Evolutionary conservation across 2,888 invertebrate genomes (phyloP).

Genomic region (Pterobdella sp.): DNA sequence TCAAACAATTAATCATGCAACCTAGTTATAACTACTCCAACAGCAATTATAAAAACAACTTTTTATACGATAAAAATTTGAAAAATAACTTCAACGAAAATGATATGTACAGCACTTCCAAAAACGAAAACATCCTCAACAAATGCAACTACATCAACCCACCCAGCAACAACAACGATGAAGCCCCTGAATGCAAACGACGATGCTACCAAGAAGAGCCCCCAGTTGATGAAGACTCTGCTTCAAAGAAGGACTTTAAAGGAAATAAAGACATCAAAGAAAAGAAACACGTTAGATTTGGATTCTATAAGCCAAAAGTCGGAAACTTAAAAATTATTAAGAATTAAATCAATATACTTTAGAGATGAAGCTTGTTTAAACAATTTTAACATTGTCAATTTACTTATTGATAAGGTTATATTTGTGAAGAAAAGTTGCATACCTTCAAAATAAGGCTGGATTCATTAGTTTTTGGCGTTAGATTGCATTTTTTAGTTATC

Average conservation of each 20-base stretch:
- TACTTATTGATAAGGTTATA: too few relatives aligned
- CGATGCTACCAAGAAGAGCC: neutral
- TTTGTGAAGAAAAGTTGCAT: too few relatives aligned
- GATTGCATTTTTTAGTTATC: too few relatives aligned
- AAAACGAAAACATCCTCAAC: neutral
- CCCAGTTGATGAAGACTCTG: neutral
- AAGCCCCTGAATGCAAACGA: neutral
- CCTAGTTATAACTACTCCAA: neutral
- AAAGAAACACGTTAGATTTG: neutral
- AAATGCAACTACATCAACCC: neutral
- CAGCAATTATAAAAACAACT: neutral
- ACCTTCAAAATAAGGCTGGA: too few relatives aligned
- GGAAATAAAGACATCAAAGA: neutral
- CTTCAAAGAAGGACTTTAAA: neutral
- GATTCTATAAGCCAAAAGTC: too few relatives aligned
- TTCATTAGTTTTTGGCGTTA: too few relatives aligned
- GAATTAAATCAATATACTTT: too few relatives aligned
- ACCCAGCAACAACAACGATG: neutral
- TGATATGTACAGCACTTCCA: neutral
- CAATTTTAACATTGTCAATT: too few relatives aligned
- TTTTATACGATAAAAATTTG: constrained; percentile 4
- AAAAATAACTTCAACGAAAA: neutral
- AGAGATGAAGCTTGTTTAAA: too few relatives aligned
- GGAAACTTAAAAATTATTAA: too few relatives aligned
- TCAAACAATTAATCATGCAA: too few relatives aligned